Conservation (phyloP, 2,113 vertebrate species). For the Neodontobutis hainanensis region DNA sequence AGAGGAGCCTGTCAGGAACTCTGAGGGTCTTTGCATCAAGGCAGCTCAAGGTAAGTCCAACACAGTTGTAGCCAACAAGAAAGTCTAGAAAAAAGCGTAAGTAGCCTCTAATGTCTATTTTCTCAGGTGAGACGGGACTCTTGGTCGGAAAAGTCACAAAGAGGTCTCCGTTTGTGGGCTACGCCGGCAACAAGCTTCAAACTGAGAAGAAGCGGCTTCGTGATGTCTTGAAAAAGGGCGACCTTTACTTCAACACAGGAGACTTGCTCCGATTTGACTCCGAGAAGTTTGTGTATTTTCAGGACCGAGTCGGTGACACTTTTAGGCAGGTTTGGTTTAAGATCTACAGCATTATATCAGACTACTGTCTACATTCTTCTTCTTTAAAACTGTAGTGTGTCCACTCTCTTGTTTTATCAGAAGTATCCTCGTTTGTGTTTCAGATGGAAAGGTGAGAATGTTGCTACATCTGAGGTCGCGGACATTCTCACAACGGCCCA, state of each 20-base stretch:
- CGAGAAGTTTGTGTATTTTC: constrained; percentile 88
- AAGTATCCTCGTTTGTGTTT: neutral
- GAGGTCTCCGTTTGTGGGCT: constrained; percentile 84
- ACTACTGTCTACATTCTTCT: neutral
- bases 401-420: neutral
- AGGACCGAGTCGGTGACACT: constrained; percentile 91
- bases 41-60: constrained; percentile 70
- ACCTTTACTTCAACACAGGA: constrained; percentile 84
- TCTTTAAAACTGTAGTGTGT: neutral
- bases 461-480: constrained; percentile 89
- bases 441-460: constrained; percentile 96
- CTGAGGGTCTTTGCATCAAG: constrained; percentile 80
- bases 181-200: constrained; percentile 82
- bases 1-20: constrained; percentile 81
- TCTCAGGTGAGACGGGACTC: constrained; percentile 86
- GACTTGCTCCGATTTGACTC: constrained; percentile 84
- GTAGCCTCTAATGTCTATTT: neutral
- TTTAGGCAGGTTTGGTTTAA: constrained; percentile 80
- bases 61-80: neutral
- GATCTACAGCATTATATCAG: neutral
- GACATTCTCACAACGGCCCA: constrained; percentile 71
- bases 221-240: constrained; percentile 87
- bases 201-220: constrained; percentile 87
- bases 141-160: constrained; percentile 82
- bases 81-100: too few relatives aligned